These are phyloP conservation scores for Rambutsinella grinnellia DNA, from an alignment of 2,888 invertebrate species.

Conservation along the genomic window DNA sequence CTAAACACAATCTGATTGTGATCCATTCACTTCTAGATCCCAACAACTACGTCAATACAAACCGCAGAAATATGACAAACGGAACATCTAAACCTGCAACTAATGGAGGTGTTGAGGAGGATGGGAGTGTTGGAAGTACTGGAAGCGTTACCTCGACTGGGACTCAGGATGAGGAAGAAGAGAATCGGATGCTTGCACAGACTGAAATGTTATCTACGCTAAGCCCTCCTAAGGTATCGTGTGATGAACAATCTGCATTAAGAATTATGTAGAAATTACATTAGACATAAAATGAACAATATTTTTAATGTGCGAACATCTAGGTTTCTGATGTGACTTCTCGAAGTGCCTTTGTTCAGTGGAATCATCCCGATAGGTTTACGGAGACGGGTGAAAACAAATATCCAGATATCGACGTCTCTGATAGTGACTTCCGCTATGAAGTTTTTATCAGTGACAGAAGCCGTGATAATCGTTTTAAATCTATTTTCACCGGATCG, in stretches of 20 bases:
- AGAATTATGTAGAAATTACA: neutral
- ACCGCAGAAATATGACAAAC: conserved; percentile 63
- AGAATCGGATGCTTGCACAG: conserved; percentile 74
- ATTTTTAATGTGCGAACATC: conserved; percentile 51
- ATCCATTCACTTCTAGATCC: conserved; percentile 37
- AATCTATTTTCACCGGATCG: conserved; percentile 84
- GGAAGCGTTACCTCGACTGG: conserved; percentile 70
- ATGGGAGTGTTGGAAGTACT: conserved; percentile 77
- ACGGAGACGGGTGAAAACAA: conserved; percentile 72
- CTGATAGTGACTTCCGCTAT: conserved; percentile 80
- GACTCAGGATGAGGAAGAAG: conserved; percentile 78
- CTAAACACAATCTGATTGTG: too few species aligned
- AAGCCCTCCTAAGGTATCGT: conserved; percentile 82
- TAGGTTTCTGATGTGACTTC: conserved; percentile 87
- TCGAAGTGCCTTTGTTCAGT: conserved; percentile 86
- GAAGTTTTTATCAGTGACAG: conserved; percentile 85
- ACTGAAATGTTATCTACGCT: conserved; percentile 82
- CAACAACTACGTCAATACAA: conserved; percentile 49
- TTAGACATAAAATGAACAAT: neutral
- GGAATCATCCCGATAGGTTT: conserved; percentile 77
- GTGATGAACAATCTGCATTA: too few species aligned
- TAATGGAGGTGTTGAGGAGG: conserved; percentile 68
- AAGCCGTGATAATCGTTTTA: conserved; percentile 85
- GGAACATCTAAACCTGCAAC: conserved; percentile 68
- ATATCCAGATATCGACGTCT: conserved; percentile 72